phyloP scores from a whole-genome alignment of 92 coral and sea anemone species.

The Anthopleura xanthogrammica region DNA sequence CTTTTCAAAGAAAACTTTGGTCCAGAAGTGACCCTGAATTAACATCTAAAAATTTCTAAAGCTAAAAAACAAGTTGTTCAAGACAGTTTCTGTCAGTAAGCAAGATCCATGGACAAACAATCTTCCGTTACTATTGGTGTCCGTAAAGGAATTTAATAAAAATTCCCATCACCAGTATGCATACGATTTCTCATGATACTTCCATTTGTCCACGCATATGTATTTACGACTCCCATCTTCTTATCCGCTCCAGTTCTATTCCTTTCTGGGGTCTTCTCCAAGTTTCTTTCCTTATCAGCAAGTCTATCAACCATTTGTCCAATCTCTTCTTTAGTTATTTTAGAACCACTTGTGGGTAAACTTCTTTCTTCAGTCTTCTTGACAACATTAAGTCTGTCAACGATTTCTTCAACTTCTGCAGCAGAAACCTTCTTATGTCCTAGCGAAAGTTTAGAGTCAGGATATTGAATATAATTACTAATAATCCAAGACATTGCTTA shows the following conservation, averaged over 20 bases:
- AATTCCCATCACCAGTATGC: slow-evolving; percentile 65
- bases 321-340: slow-evolving; percentile 33
- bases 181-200: slow-evolving; percentile 35
- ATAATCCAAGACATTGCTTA: slow-evolving; percentile 48
- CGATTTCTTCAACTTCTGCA: slow-evolving; percentile 52
- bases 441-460: slow-evolving; percentile 33
- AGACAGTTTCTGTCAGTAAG: too few species aligned
- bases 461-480: slow-evolving; percentile 43
- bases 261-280: slow-evolving; percentile 59
- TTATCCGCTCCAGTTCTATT: slow-evolving; percentile 52
- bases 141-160: slow-evolving; percentile 24
- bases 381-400: slow-evolving; percentile 51
- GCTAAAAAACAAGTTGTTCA: too few species aligned
- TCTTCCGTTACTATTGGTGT: background rate
- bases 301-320: slow-evolving; percentile 63
- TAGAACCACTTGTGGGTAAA: background rate
- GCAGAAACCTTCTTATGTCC: slow-evolving; percentile 52
- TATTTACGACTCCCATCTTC: slow-evolving; percentile 61
- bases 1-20: too few species aligned
- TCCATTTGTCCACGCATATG: slow-evolving; percentile 82
- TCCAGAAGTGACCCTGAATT: too few species aligned
- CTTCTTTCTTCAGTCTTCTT: slow-evolving; percentile 36
- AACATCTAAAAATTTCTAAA: too few species aligned
- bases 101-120: too few species aligned
- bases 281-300: slow-evolving; percentile 60